Conservation (phyloP, 2,888 invertebrate genomes). For the Galeruca laticollis region DNA sequence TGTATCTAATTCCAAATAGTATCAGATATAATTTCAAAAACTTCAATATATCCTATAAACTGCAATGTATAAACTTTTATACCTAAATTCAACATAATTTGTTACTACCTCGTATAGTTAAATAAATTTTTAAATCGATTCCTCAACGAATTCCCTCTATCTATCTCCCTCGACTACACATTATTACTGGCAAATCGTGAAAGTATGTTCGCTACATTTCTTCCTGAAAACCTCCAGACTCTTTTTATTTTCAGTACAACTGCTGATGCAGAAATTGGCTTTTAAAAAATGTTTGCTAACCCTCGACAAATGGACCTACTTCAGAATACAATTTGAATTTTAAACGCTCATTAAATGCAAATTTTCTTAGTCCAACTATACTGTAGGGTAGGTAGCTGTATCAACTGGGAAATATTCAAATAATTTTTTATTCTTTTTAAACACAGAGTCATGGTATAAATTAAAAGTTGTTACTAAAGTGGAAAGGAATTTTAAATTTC, state of each 20-base stretch:
- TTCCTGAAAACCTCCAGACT: neutral
- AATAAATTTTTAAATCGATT: neutral
- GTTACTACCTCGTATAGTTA: neutral
- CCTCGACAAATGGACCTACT: constrained; percentile 30
- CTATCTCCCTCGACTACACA: neutral
- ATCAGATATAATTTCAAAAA: too few species aligned
- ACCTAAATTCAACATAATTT: too few species aligned
- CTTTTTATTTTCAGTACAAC: constrained; percentile 1
- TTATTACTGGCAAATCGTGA: neutral
- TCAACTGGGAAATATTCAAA: constrained; percentile 23
- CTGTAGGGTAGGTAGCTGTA: constrained; percentile 22
- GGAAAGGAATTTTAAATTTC: neutral
- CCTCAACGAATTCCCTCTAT: neutral
- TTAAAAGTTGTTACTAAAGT: neutral
- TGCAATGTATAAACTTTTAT: too few species aligned
- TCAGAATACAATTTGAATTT: constrained; percentile 55
- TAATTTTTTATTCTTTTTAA: constrained; percentile 16
- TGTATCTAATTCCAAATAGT: too few species aligned
- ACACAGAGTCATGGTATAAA: neutral
- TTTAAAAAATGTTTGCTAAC: constrained; percentile 37
- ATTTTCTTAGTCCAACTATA: constrained; percentile 44
- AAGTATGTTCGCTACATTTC: neutral
- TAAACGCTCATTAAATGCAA: constrained; percentile 58
- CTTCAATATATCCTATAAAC: too few species aligned
- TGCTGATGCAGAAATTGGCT: constrained; percentile 27